Evolutionary conservation across 2,888 invertebrate species (phyloP).

Genomic region (Artemia sinica): DNA sequence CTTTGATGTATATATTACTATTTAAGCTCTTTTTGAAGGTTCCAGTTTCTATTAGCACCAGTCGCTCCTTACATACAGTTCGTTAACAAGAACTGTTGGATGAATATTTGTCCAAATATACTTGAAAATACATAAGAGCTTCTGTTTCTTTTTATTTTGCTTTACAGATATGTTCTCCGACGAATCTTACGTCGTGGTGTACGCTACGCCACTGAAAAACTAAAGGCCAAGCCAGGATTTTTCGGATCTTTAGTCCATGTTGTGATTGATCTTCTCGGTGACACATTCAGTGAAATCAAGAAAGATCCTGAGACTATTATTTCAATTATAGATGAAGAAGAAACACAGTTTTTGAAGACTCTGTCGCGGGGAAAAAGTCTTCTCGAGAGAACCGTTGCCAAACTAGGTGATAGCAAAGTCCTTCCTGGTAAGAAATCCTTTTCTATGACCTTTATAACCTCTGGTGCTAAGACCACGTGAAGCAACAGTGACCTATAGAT

Average conservation of each 20-base stretch:
- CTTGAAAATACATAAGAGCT: no score
- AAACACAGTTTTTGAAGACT: conserved; percentile 91
- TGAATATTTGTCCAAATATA: no score
- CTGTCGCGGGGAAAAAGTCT: conserved; percentile 71
- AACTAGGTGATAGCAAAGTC: conserved; percentile 45
- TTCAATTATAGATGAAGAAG: conserved; percentile 93
- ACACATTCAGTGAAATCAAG: conserved; percentile 47
- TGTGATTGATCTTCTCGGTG: conserved; percentile 62
- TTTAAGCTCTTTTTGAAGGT: no score
- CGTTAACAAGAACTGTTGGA: no score
- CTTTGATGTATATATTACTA: no score
- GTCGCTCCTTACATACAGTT: no score
- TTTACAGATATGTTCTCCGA: conserved; percentile 63
- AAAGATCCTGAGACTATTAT: conserved; percentile 81
- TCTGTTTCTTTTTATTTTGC: background rate
- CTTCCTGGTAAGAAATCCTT: conserved; percentile 45
- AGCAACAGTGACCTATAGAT: no score
- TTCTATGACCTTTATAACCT: no score
- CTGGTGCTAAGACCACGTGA: no score
- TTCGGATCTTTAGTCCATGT: conserved; percentile 74
- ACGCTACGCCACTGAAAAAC: conserved; percentile 86
- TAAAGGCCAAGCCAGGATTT: conserved; percentile 86
- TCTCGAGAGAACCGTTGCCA: conserved; percentile 72
- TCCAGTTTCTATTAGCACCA: no score
- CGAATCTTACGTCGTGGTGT: conserved; percentile 87